Conservation (phyloP, 2,888 invertebrate genomes). For the Abscondita cerata region DNA sequence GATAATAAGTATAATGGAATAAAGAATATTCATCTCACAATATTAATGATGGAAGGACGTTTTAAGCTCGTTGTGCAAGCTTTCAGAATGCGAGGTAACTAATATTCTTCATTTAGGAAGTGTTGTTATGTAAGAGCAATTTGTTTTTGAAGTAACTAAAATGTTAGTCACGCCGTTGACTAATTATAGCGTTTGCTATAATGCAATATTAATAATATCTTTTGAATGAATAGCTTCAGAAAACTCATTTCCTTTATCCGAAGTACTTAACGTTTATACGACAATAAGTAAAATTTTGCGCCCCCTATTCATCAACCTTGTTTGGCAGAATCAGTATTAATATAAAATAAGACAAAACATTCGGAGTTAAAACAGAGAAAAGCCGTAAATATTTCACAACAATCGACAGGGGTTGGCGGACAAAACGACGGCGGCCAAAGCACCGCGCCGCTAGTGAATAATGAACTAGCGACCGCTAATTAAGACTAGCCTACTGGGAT, state of each 20-base stretch:
- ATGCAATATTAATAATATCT: conserved; percentile 4
- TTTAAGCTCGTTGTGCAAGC: too few species aligned
- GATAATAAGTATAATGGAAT: too few species aligned
- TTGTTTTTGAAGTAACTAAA: not conserved
- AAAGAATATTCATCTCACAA: too few species aligned
- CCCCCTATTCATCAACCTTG: conserved; percentile 47
- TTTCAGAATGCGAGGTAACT: too few species aligned
- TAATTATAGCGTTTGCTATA: not conserved
- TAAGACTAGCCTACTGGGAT: conserved; percentile 57
- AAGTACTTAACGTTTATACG: not conserved
- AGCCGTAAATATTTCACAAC: conserved; percentile 56
- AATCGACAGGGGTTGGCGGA: conserved; percentile 55
- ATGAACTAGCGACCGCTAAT: conserved; percentile 58
- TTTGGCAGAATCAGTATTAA: conserved; percentile 38
- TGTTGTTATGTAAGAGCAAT: not conserved
- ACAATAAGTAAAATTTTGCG: conserved; percentile 20
- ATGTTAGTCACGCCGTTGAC: conserved; percentile 1
- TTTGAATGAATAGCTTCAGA: conserved; percentile 2
- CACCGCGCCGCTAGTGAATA: conserved; percentile 54
- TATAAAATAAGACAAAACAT: conserved; percentile 50
- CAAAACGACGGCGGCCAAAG: conserved; percentile 53
- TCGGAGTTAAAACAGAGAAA: conserved; percentile 40
- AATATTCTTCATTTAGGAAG: too few species aligned
- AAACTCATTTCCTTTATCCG: conserved; percentile 12
- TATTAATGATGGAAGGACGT: too few species aligned